Conservation (phyloP, 2,113 vertebrate species). For the Xiphophorus hellerii region DNA sequence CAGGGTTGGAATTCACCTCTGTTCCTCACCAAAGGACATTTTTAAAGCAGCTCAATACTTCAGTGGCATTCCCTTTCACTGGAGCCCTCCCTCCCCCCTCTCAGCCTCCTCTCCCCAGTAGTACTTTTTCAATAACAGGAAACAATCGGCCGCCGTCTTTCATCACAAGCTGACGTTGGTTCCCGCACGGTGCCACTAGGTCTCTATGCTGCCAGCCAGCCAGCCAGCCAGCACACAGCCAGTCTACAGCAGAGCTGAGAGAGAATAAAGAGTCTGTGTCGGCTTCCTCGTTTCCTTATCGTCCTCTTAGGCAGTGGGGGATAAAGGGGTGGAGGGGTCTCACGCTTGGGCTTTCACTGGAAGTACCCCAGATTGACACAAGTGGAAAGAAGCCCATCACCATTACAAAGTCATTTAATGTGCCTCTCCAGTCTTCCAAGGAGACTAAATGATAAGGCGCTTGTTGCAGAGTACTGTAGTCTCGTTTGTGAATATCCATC, state of each 20-base stretch:
- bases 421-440: conserved; percentile 8
- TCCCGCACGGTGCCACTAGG: conserved; percentile 72
- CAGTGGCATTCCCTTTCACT: conserved; percentile 55
- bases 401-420: conserved; percentile 26
- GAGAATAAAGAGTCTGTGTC: conserved; percentile 45
- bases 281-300: conserved; percentile 71
- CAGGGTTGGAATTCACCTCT: conserved; percentile 36
- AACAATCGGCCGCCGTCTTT: conserved; percentile 77
- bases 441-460: conserved; percentile 19
- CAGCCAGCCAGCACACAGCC: conserved; percentile 44
- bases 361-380: conserved; percentile 44
- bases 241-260: conserved; percentile 29
- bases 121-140: conserved; percentile 83
- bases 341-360: conserved; percentile 51
- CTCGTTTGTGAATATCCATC: conserved; percentile 18
- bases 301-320: conserved; percentile 60
- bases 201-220: conserved; percentile 71
- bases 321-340: conserved; percentile 29
- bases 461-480: conserved; percentile 17
- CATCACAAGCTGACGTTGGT: conserved; percentile 66
- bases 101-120: conserved; percentile 36
- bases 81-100: conserved; percentile 15
- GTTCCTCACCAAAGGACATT: conserved; percentile 41
- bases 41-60: conserved; percentile 51
- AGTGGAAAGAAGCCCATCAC: conserved; percentile 30